Percentiles rank a stretch among this genome's conserved stretches.
phyloP scores from a whole-genome alignment of 2,797 vertebrate genomes.

The Nyctibius grandis region DNA sequence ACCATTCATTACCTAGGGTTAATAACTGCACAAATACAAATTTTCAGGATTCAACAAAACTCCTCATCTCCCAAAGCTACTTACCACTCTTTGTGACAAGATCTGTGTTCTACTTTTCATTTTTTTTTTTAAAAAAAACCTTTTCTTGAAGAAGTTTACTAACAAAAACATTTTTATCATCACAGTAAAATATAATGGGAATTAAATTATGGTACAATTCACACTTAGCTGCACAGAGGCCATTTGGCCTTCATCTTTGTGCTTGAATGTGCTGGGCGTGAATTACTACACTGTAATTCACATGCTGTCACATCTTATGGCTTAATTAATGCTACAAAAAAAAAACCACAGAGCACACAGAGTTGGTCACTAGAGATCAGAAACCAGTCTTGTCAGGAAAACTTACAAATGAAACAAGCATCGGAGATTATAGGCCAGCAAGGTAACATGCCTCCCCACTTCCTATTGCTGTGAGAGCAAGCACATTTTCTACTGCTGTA shows the following conservation, averaged over 20 bases:
- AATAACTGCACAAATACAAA: background rate
- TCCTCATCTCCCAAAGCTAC: background rate
- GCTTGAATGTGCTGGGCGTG: conserved; percentile 10
- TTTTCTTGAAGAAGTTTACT: conserved; percentile 59
- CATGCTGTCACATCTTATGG: background rate
- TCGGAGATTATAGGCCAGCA: background rate
- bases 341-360: background rate
- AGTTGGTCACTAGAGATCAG: background rate
- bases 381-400: background rate
- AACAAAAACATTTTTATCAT: conserved; percentile 60
- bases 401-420: background rate
- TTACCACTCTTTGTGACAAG: background rate
- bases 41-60: background rate
- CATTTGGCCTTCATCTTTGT: conserved; percentile 50
- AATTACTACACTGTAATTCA: conserved; percentile 52
- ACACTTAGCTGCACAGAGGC: conserved; percentile 27
- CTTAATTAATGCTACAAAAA: background rate
- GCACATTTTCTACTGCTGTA: background rate
- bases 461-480: background rate
- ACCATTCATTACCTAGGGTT: background rate
- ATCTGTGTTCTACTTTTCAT: background rate
- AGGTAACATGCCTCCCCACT: background rate
- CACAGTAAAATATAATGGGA: conserved; percentile 60
- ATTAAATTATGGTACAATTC: conserved; percentile 37
- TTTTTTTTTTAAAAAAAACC: background rate